Evolutionary conservation across 2,888 invertebrate genomes (phyloP), one percentile per base, ranked within the genome.

Genomic region (Nasonia oneida): DNA sequence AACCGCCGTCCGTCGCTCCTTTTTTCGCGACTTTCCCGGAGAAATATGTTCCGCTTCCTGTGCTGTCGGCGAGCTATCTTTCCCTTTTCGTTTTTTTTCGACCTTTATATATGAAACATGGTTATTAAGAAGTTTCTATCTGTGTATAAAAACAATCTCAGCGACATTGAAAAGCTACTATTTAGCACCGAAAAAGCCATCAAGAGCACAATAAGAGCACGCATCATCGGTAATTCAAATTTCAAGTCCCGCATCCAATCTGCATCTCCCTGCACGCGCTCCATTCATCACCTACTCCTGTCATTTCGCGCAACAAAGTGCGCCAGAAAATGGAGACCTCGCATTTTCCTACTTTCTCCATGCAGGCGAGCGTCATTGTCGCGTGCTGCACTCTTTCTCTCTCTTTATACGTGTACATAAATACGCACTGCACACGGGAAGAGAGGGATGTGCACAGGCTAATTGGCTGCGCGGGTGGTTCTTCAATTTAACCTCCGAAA

Each of bases 41-140:
- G 90, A 93, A 92, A 92, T 93, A 93, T 92, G 90, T 91, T 90
- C 90, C 88, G 89, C 86, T 92, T 91, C 92, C 91, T 91, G 91
- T 91, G 91, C 88, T 78, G 39, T 76, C 71, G 71, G 47, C 53
- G n/a, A n/a, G n/a, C 39, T 39, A 67, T 67, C 42, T 39, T n/a
- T 73, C 12, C 8, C n/a, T 3, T 10, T 47, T 29, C 29, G 29
- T 29, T 29, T 29, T 29, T 29, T 29, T 29, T 29, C 1, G 1
- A 29, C 29, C 2, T 29, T 29, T 29, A 29, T 29, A 42, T 42
- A 42, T 42, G 8, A 8, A 8, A 10, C 42, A 42, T 42, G 0
- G 6, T 42, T 42, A 42, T 42, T 5, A 23, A 61, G 61, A 3
- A n/a, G 23, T 61, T 61, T 61, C n/a, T 14, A 4, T 61, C 3